Base-by-base conservation (phyloP, 2,797 vertebrate genomes). In the Crocidura indochinensis region DNA sequence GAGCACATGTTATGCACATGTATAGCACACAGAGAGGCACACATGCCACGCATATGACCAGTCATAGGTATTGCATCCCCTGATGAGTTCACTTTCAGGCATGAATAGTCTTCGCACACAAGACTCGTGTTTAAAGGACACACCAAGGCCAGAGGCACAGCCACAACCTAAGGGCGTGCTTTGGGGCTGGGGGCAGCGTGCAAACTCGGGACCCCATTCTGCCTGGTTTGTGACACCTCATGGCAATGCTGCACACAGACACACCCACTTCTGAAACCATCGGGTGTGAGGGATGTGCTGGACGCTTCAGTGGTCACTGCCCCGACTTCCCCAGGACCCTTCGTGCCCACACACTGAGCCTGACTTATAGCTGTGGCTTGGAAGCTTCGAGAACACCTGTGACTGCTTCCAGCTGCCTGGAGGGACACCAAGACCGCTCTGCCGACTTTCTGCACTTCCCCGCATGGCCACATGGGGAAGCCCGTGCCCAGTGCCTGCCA, bases 141-240 rank as follows among this genome's bases (percentile, higher is more conserved):
- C 53, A 17, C 12, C 53, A 17, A 56, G 53, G 53, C 12, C 53
- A 15, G 14, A 56, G 53, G 56, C 56, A 60, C 15, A 20, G 56
- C 56, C 56, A 20, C 56, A 20, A 60, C 56, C 56, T 17, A 60
- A 22, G 56, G 56, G 56, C 56, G 56, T 17, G 19, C 56, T 60
- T 7, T 60, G 56, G 56, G 56, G 19, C 22, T 60, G 56, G 56
- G 56, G 56, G 53, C 53, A 56, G 53, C 15, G 51, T 26, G 14
- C 1, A 2, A 31, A 0, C 0, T 3, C 51, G 2, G 51, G 51
- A 53, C 51, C 51, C 51, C 12, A 17, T 38, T 38, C 38, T 38
- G 38, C 38, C 51, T 53, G 51, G 51, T 20, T 22, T 6, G 64
- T 65, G 64, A 65, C 2, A 3, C 24, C 64, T 10, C 64, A 9